phyloP scores from a whole-genome alignment of 2,797 vertebrate species.

The Spea hammondii region DNA sequence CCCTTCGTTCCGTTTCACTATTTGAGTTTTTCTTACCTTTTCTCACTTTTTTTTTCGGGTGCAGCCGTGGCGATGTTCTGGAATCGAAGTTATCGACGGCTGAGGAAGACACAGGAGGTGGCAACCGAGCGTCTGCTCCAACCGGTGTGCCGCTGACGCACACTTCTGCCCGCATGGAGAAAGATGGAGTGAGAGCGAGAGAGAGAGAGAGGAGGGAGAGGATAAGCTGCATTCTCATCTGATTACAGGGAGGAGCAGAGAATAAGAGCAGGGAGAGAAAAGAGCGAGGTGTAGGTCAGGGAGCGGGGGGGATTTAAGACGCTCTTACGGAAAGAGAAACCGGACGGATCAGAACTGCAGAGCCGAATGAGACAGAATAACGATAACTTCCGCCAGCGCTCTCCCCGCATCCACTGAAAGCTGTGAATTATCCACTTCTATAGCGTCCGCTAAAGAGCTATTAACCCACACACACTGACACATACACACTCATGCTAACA shows the following conservation, averaged over 20 bases:
- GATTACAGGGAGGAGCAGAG: conserved; percentile 38
- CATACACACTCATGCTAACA: too few relatives aligned
- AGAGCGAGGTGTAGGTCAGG: conserved; percentile 11
- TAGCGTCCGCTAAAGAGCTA: too few relatives aligned
- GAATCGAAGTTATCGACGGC: background rate
- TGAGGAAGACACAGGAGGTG: background rate
- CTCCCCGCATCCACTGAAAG: too few relatives aligned
- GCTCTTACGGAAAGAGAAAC: background rate
- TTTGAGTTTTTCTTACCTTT: background rate
- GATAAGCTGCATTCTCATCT: conserved; percentile 41
- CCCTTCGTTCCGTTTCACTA: too few relatives aligned
- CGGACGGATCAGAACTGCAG: too few relatives aligned
- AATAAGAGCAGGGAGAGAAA: background rate
- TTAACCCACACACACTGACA: too few relatives aligned
- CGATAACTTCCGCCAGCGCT: too few relatives aligned
- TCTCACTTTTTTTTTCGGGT: conserved; percentile 32
- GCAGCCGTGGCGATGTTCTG: background rate
- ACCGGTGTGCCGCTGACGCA: conserved; percentile 25
- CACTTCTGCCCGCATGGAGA: conserved; percentile 1
- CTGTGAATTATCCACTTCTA: too few relatives aligned
- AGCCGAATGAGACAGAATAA: too few relatives aligned
- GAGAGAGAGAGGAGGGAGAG: conserved; percentile 26
- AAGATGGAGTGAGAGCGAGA: conserved; percentile 26
- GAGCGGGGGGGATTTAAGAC: background rate
- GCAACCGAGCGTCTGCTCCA: background rate